These are phyloP conservation scores for Euzophera pinguis DNA, from an alignment of 2,888 invertebrate species.

Conservation along the genomic window DNA sequence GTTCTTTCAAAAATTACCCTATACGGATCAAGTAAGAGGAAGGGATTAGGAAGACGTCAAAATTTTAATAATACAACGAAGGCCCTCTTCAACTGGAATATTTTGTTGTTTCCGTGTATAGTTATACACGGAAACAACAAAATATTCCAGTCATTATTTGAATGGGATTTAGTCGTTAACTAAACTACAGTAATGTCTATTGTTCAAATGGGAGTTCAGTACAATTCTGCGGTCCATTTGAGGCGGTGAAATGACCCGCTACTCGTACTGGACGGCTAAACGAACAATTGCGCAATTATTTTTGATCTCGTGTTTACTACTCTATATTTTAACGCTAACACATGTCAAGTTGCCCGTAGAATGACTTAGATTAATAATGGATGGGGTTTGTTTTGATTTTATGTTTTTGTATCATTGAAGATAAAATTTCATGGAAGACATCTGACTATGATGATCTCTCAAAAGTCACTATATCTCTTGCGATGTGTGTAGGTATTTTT, in stretches of 20 bases:
- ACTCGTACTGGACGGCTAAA: conserved; percentile 23
- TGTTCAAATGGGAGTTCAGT: conserved; percentile 47
- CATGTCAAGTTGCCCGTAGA: too few species aligned
- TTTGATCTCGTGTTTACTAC: background rate
- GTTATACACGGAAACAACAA: conserved; percentile 22
- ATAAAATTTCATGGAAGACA: too few species aligned
- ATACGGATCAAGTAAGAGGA: too few species aligned
- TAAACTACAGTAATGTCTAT: conserved; percentile 51
- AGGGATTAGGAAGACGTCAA: too few species aligned
- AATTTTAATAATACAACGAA: too few species aligned
- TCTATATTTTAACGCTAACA: background rate
- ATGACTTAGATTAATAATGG: too few species aligned
- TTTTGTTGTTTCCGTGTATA: conserved; percentile 26
- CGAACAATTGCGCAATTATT: conserved; percentile 6
- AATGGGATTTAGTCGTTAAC: conserved; percentile 49
- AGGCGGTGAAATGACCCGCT: conserved; percentile 31
- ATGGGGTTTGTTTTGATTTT: too few species aligned
- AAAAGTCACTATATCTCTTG: too few species aligned
- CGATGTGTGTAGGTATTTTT: too few species aligned
- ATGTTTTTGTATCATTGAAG: too few species aligned
- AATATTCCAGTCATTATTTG: conserved; percentile 46
- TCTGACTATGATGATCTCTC: too few species aligned
- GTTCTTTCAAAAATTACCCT: too few species aligned
- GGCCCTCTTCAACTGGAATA: conserved; percentile 30
- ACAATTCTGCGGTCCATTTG: conserved; percentile 58